Evolutionary conservation across 2,797 vertebrate species (phyloP), one percentile per base, ranked within the genome.

Genomic region (Sebastes itinus): DNA sequence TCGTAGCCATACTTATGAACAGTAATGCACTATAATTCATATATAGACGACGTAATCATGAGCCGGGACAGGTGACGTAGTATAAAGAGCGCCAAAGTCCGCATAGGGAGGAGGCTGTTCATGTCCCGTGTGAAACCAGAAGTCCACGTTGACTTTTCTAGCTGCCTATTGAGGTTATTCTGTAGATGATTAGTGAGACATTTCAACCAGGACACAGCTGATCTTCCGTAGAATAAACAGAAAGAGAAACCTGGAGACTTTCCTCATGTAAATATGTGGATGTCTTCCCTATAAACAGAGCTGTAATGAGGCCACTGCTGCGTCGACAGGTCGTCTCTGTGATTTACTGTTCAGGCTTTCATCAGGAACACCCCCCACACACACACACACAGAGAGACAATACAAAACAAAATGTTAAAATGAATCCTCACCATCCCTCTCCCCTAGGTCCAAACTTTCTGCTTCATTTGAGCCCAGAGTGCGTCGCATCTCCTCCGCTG

Each of bases 401-500:
- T 28, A 35, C 23, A 38, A 64, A 67, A 73, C 60, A 68, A 74
- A 79, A 64, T 52, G 67, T 52, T 69, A 1, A 25, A 30, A 56
- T 23, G 4, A 67, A 62, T 27, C 33, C 4, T 23, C 49, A 20
- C 35, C 25, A 35, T 46, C 49, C 70, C 54, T 75, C 68, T 78
- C 54, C 75, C 72, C 59, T 23, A 59, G 81, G 80, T 83, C 83
- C 69, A 84, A 80, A 81, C 83, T 83, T 86, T 72, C 75, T 60
- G 86, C 85, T 87, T 86, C 77, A 75, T 90, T 90, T 86, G 81
- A 83, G 73, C 56, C 42, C 76, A 61, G 69, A 87, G 81, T 64
- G 79, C 7, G 23, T 78, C 9, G 62, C 20, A 25, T 73, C 81
- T 76, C 80, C 63, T 73, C 62, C 22, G 54, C 75, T 42, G 59